Percentiles rank a stretch among this genome's conserved stretches.
phyloP scores from a whole-genome alignment of 2,113 vertebrate species.

The Oceanites oceanicus region DNA sequence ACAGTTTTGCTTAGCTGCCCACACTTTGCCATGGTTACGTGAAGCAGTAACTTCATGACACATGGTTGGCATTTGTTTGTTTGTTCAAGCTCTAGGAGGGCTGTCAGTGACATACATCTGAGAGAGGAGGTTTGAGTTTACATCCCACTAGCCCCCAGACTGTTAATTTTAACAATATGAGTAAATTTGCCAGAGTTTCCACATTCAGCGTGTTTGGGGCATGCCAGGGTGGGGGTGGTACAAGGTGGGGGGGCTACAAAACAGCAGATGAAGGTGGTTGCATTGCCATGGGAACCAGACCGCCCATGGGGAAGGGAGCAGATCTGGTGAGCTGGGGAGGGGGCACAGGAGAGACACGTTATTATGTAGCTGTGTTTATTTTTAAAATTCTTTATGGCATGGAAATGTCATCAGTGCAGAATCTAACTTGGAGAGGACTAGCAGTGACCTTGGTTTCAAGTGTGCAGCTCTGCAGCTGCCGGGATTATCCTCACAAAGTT shows the following conservation, averaged over 20 bases:
- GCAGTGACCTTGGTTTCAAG: background rate
- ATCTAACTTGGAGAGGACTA: background rate
- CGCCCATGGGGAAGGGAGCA: slow-evolving; percentile 33
- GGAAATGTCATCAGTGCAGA: background rate
- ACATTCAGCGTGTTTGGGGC: background rate
- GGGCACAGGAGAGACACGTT: background rate
- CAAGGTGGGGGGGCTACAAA: slow-evolving; percentile 18
- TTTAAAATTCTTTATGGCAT: background rate
- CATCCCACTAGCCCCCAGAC: slow-evolving; percentile 41
- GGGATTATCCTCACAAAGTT: background rate
- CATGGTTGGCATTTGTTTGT: slow-evolving; percentile 70
- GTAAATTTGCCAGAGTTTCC: slow-evolving; percentile 29
- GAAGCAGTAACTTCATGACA: slow-evolving; percentile 65
- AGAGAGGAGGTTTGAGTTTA: slow-evolving; percentile 67
- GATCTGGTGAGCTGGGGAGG: slow-evolving; percentile 21
- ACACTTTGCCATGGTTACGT: slow-evolving; percentile 54
- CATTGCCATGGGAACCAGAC: slow-evolving; percentile 67
- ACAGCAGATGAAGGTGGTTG: slow-evolving; percentile 68
- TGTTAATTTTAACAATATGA: slow-evolving; percentile 57
- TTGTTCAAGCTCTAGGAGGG: slow-evolving; percentile 54
- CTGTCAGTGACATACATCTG: slow-evolving; percentile 39
- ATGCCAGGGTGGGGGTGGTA: slow-evolving; percentile 64
- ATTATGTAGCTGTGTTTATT: background rate
- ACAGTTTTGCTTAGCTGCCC: background rate
- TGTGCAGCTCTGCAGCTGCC: background rate